A percentile compares a stretch with the other conserved stretches of the same genome.
phyloP scores from a whole-genome alignment of 1,140 invertebrate genomes.

The Druon quercuslanigerum region DNA sequence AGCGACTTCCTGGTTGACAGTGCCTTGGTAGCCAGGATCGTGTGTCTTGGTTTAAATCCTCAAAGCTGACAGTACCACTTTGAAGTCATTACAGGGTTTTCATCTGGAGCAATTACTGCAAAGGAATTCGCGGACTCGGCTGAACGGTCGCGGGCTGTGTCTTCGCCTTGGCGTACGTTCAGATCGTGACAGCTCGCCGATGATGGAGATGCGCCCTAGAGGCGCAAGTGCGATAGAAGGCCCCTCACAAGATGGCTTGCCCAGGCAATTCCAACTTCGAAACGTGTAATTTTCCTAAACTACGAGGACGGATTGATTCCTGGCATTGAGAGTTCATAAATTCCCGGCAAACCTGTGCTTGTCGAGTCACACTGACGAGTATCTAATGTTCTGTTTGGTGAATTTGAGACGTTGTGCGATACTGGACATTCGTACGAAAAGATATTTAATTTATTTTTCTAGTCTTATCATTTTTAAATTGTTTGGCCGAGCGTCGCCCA shows the following conservation, averaged over 20 bases:
- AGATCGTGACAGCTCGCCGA: slow-evolving; percentile 38
- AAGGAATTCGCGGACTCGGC: not conserved
- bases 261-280: slow-evolving; percentile 47
- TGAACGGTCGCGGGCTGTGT: not conserved
- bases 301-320: slow-evolving; percentile 64
- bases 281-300: slow-evolving; percentile 65
- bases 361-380: slow-evolving; percentile 47
- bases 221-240: slow-evolving; percentile 50
- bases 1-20: not conserved
- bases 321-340: slow-evolving; percentile 62
- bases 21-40: not conserved
- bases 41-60: slow-evolving; percentile 1
- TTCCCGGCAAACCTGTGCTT: slow-evolving; percentile 55
- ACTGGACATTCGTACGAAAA: too few relatives aligned
- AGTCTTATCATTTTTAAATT: too few relatives aligned
- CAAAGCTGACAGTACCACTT: slow-evolving; percentile 9
- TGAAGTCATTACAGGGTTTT: slow-evolving; percentile 11
- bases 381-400: not conserved
- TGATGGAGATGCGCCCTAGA: slow-evolving; percentile 55
- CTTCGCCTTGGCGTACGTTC: not conserved
- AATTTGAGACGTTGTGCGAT: too few relatives aligned
- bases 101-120: not conserved
- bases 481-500: too few relatives aligned
- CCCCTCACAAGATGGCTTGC: slow-evolving; percentile 54
- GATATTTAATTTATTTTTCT: too few relatives aligned